phyloP scores from a whole-genome alignment of 2,888 invertebrate species.

The Geotrupes spiniger region DNA sequence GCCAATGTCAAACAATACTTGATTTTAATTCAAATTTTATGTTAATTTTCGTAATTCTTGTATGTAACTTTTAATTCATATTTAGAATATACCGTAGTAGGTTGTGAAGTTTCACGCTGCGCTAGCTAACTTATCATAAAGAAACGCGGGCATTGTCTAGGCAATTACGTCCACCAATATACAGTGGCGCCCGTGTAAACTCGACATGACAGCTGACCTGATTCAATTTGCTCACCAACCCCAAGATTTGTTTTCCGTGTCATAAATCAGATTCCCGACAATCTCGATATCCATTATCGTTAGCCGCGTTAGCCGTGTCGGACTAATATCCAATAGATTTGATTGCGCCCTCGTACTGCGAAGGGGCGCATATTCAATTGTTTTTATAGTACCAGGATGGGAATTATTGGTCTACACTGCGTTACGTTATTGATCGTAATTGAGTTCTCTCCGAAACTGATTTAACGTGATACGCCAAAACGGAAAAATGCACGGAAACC shows the following conservation, averaged over 20 bases:
- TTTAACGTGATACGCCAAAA: constrained; percentile 22
- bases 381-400: constrained; percentile 37
- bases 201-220: constrained; percentile 46
- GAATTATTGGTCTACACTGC: constrained; percentile 25
- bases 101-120: no score
- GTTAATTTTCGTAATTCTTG: no score
- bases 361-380: constrained; percentile 35
- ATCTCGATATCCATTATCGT: constrained; percentile 51
- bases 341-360: constrained; percentile 15
- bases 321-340: constrained; percentile 22
- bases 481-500: neutral
- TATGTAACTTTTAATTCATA: no score
- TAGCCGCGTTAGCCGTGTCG: constrained; percentile 33
- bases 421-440: constrained; percentile 39
- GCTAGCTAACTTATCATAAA: no score
- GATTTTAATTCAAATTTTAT: no score
- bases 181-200: constrained; percentile 31
- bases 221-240: constrained; percentile 46
- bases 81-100: no score
- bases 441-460: constrained; percentile 34
- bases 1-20: no score
- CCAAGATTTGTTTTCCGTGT: constrained; percentile 50
- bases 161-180: constrained; percentile 22
- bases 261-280: constrained; percentile 51
- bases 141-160: constrained; percentile 27